These are phyloP conservation scores for Erpobdella octoculata DNA, from an alignment of 2,888 invertebrate species.

Conservation along the genomic window DNA sequence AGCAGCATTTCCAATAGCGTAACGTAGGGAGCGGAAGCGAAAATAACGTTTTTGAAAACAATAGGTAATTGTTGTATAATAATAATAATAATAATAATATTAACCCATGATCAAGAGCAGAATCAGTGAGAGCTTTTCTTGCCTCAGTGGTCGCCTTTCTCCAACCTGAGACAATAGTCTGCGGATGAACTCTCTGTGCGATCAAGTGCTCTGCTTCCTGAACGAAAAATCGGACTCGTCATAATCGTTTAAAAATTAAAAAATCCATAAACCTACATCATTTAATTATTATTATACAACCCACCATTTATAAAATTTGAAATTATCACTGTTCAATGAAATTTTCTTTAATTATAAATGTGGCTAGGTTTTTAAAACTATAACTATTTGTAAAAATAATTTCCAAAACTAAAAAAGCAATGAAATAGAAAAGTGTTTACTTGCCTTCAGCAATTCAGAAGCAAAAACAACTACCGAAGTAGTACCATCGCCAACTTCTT, in stretches of 20 bases:
- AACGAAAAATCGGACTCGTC: slow-evolving; percentile 28
- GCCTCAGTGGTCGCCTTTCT: slow-evolving; percentile 78
- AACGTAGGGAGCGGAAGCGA: too few relatives aligned
- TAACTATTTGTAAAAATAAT: too few relatives aligned
- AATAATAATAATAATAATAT: too few relatives aligned
- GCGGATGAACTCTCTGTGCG: slow-evolving; percentile 89
- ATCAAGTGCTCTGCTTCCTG: slow-evolving; percentile 85
- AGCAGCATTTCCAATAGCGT: too few relatives aligned
- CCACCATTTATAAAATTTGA: neutral
- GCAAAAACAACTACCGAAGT: slow-evolving; percentile 95
- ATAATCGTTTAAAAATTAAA: too few relatives aligned
- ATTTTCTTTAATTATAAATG: too few relatives aligned
- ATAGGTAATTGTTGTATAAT: too few relatives aligned
- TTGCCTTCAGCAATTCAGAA: slow-evolving; percentile 73
- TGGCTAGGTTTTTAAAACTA: too few relatives aligned
- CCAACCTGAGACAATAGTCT: slow-evolving; percentile 94
- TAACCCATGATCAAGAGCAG: slow-evolving; percentile 71
- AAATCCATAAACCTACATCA: too few relatives aligned
- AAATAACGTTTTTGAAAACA: too few relatives aligned
- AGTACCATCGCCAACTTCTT: slow-evolving; percentile 99
- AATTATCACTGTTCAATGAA: neutral
- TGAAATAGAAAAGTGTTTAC: neutral
- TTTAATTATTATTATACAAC: neutral
- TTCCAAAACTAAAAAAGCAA: neutral
- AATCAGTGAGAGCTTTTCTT: slow-evolving; percentile 68